Base-by-base conservation (phyloP, 2,113 vertebrate genomes). In the Engystomops pustulosus region DNA sequence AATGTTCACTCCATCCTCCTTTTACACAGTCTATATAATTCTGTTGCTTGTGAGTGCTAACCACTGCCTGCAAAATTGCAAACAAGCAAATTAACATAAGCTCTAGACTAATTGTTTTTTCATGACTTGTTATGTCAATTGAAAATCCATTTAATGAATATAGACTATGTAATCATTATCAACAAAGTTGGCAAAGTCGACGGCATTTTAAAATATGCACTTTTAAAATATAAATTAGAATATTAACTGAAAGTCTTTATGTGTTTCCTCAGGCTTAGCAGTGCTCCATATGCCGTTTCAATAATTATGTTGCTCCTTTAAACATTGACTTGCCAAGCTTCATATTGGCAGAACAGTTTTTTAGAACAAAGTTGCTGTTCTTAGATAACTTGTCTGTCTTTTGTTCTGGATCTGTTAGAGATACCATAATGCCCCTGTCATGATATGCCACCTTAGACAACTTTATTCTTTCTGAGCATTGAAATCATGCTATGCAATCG, bases 201-300 rank as follows among this genome's bases (percentile, higher is more conserved):
- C 38, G 1, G 44, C 17, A 18, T 49, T 81, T 83, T 68, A 86
- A 75, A 85, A 55, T 41, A 77, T 86, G 55, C 81, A 32, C n/a
- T 25, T 85, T 86, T 75, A 82, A 74, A 14, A 20, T 62, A 79
- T 0, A 44, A 38, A 77, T 81, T 47, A 79, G 11, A 53, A 68
- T 4, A 23, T 23, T 51, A 86, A 79, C 68, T 44, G 30, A 7
- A 65, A 81, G 86, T 86, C 75, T 10, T 68, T 67, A 77, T 76
- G 81, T 83, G 87, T 74, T 36, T 85, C 83, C 76, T 71, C 0
- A 0, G 81, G 85, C 79, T 88, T 87, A 85, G 45, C 2, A 34
- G 62, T 80, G 79, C 84, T 86, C 85, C 84, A n/a, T 84, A 76
- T 81, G 87, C 18, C 83, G 81, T 41, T 62, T n/a, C 85, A 83